Conservation (phyloP, 2,797 vertebrate species). For the Anolis apletophallus region DNA sequence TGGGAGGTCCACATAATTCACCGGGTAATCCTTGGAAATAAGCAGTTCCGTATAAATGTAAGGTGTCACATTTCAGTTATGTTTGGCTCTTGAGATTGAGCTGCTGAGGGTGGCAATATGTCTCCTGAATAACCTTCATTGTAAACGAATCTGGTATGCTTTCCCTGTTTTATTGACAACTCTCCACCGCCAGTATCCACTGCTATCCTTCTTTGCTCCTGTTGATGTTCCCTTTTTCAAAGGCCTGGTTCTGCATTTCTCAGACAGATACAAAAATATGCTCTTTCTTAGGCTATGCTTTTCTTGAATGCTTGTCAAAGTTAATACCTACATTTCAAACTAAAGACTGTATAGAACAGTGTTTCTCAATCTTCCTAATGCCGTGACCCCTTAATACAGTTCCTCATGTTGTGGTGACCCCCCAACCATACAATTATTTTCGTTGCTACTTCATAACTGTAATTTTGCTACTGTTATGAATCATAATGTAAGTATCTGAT, state of each 20-base stretch:
- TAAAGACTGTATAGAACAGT: neutral
- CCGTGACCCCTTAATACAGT: too few relatives aligned
- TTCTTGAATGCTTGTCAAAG: neutral
- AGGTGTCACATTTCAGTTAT: neutral
- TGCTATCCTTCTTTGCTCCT: neutral
- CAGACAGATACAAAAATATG: constrained; percentile 12
- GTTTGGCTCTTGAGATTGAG: neutral
- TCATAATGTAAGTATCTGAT: too few relatives aligned
- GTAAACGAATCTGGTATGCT: neutral
- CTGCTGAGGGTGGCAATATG: neutral
- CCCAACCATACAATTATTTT: too few relatives aligned
- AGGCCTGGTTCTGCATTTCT: neutral
- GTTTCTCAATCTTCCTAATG: too few relatives aligned
- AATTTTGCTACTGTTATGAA: too few relatives aligned
- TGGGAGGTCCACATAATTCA: constrained; percentile 13
- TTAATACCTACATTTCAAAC: neutral
- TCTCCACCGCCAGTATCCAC: neutral
- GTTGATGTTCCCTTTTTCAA: constrained; percentile 19
- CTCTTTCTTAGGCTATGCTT: neutral
- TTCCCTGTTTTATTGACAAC: neutral
- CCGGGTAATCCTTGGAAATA: constrained; percentile 1
- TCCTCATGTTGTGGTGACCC: too few relatives aligned
- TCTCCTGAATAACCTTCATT: neutral
- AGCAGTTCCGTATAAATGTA: neutral
- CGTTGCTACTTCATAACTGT: too few relatives aligned